Percentiles rank a stretch among this genome's conserved stretches.
phyloP scores from a whole-genome alignment of 2,113 vertebrate genomes.

The Bothrops jararaca region DNA sequence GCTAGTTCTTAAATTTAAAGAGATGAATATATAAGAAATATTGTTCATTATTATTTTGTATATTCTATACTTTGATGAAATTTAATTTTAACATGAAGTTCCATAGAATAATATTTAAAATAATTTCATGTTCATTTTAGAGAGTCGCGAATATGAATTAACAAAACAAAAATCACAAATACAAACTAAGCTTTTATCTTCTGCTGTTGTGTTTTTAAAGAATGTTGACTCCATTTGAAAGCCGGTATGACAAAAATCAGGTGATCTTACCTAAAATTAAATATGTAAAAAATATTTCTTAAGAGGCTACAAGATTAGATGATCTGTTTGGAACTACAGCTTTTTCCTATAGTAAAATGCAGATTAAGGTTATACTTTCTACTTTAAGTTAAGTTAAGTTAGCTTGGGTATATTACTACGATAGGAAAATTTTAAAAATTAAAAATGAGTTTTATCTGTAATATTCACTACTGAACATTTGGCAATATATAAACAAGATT shows the following conservation, averaged over 20 bases:
- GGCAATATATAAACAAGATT: neutral
- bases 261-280: neutral
- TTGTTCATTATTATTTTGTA: neutral
- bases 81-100: neutral
- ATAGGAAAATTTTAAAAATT: neutral
- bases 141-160: neutral
- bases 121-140: neutral
- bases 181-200: neutral
- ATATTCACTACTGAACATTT: neutral
- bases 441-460: neutral
- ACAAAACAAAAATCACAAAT: neutral
- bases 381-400: neutral
- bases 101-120: constrained; percentile 6
- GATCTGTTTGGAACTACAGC: neutral
- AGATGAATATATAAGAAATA: neutral
- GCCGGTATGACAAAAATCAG: neutral
- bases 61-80: neutral
- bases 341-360: neutral
- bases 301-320: neutral
- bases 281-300: neutral
- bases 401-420: neutral
- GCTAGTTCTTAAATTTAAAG: constrained; percentile 22
- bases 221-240: neutral
- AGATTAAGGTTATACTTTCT: neutral
- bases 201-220: neutral